Evolutionary conservation across 2,797 vertebrate species (phyloP).

Genomic region (Poecilia wingei): DNA sequence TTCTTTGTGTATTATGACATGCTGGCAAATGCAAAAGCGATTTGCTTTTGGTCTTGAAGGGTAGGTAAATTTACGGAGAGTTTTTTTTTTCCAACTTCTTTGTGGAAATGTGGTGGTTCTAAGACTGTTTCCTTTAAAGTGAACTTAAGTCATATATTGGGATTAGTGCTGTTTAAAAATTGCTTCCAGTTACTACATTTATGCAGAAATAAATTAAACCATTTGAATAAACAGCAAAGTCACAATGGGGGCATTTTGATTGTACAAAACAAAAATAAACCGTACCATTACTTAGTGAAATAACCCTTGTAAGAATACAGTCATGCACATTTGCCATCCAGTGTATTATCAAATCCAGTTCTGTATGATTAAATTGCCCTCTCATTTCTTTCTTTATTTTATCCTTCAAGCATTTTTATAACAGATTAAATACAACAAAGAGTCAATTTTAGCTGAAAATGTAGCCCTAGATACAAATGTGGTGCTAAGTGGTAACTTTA

Average conservation of each 20-base stretch:
- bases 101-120: neutral
- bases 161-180: neutral
- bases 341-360: neutral
- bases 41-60: too few species aligned
- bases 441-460: neutral
- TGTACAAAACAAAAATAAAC: neutral
- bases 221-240: neutral
- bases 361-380: neutral
- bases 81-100: neutral
- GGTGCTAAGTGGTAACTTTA: neutral
- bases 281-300: neutral
- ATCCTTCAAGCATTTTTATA: neutral
- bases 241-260: neutral
- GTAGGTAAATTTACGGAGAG: neutral
- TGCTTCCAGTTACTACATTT: neutral
- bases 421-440: neutral
- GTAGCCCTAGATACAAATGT: neutral
- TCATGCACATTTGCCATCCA: neutral
- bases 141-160: neutral
- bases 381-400: neutral
- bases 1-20: neutral
- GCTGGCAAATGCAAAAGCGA: neutral
- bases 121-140: neutral
- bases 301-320: neutral
- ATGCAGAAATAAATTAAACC: neutral